Percentiles rank a stretch among this genome's conserved stretches.
Conservation (phyloP, 2,797 vertebrate species). For the Sebastes nivosus region DNA sequence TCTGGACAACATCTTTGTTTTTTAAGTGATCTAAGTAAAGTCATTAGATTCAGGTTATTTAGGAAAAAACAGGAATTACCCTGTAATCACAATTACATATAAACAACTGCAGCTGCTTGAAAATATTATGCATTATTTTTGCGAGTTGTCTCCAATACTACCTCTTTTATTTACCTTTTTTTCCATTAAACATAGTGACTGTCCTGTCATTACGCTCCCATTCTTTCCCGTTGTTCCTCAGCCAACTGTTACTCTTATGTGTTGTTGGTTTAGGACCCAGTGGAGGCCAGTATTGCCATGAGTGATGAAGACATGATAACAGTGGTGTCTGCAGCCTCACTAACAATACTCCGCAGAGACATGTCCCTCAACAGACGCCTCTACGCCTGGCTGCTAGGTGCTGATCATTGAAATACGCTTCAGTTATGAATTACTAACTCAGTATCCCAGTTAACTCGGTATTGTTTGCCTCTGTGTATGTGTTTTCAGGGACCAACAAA, state of each 20-base stretch:
- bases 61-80: neutral
- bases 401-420: neutral
- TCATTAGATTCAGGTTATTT: neutral
- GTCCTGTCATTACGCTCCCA: neutral
- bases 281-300: constrained; percentile 79
- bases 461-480: neutral
- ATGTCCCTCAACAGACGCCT: constrained; percentile 98
- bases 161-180: neutral
- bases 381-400: constrained; percentile 97
- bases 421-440: neutral
- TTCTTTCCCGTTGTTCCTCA: neutral
- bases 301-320: constrained; percentile 81
- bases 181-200: neutral
- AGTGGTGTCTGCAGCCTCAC: constrained; percentile 89
- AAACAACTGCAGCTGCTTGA: neutral
- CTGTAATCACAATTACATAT: too few relatives aligned
- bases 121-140: neutral
- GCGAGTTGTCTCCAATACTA: neutral
- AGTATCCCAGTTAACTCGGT: neutral
- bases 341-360: constrained; percentile 94
- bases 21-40: neutral
- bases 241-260: constrained; percentile 11
- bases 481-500: constrained; percentile 87
- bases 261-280: constrained; percentile 69
- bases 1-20: neutral